Evolutionary conservation across 2,113 vertebrate species (phyloP), one percentile per base, ranked within the genome.

Genomic region (Atractosteus spatula): DNA sequence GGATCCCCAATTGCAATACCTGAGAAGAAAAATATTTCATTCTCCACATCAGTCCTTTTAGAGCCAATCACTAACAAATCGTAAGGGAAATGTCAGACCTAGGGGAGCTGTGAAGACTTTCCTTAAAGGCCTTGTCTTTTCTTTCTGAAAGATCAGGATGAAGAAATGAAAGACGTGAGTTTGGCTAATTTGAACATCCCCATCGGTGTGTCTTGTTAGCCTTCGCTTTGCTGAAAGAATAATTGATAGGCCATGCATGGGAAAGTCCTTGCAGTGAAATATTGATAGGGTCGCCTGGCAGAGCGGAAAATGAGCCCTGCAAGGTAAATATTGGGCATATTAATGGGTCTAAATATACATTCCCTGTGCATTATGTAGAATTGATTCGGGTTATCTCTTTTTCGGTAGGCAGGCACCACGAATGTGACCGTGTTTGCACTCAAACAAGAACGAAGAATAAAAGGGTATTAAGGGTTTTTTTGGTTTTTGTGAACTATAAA

Each of bases 271-370:
- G 57, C 51, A 44, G 41, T 69, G 13, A 68, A 64, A 64, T 71
- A 71, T 69, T 63, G 66, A 78, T 72, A 62, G 12, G 42, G 67
- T 42, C 43, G 44, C 67, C 63, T 68, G 67, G 41, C 45, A 43
- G 69, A 10, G 55, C 70, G 66, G 66, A 72, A 70, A 78, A 72
- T 78, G 42, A 66, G 41, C 42, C 44, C 66, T 44, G 44, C 41
- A 41, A 72, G 69, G 69, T 69, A 71, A 74, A 74, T 74, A 72
- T 64, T n/a, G 13, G 29, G 66, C 63, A n/a, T 63, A 51, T 77
- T 71, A 71, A 70, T 69, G 59, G 59, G 14, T 71, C 56, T 77
- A 59, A 71, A 71, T 73, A 44, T 73, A 66, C 67, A 56, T 54
- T 62, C 41, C 16, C 13, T 44, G 41, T 70, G 61, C 43, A 63